Evolutionary conservation across 2,113 vertebrate genomes (phyloP).

Genomic region (Chamaetylas fuelleborni): DNA sequence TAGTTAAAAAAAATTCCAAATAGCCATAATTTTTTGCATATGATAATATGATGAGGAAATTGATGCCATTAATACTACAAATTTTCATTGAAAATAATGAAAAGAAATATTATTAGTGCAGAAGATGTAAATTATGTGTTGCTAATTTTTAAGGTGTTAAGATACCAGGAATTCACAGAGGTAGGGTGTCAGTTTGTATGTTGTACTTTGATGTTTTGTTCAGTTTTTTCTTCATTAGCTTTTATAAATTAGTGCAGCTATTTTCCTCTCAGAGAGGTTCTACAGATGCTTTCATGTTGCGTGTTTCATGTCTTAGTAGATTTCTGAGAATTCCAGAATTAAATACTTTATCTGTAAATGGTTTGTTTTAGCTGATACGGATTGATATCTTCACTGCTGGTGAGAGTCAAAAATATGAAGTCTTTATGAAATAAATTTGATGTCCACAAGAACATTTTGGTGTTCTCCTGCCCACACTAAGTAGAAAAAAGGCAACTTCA

Average conservation of each 20-base stretch:
- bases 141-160: not conserved
- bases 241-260: not conserved
- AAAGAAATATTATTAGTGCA: not conserved
- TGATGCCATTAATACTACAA: not conserved
- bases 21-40: not conserved
- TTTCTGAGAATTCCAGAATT: not conserved
- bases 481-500: not conserved
- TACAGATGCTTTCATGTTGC: not conserved
- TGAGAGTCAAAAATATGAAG: not conserved
- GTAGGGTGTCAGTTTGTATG: not conserved
- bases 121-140: not conserved
- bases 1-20: not conserved
- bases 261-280: not conserved
- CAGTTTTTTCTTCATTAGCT: not conserved
- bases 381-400: not conserved
- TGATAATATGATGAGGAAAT: not conserved
- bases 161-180: not conserved
- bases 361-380: not conserved
- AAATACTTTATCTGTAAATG: not conserved
- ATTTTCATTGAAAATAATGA: not conserved
- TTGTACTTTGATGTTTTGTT: not conserved
- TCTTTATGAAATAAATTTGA: not conserved
- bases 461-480: not conserved
- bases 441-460: not conserved
- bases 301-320: not conserved